Evolutionary conservation across 2,888 invertebrate genomes (phyloP), one percentile per base, ranked within the genome.

Genomic region (Lochmaea capreae): DNA sequence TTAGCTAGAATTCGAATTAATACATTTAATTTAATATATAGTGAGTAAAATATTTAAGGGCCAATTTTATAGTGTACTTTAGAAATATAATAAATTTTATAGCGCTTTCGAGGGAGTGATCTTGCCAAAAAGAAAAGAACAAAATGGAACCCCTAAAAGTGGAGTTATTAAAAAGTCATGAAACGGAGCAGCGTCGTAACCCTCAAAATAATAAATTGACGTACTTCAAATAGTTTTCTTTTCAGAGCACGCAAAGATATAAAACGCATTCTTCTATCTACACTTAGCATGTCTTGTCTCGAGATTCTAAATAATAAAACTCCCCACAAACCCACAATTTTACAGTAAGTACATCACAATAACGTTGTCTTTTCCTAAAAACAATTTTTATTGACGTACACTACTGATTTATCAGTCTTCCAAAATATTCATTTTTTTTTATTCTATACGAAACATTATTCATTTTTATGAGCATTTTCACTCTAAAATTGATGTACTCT

Each of bases 51-150:
- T 68, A 68, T 68, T 68, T 68, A 68, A 62, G 68, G 59, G 52
- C 49, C 18, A 46, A 68, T 68, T 68, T 68, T 68, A 68, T 68
- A 68, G 68, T 68, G 46, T 68, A 61, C 68, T 68, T 68, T 46
- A 52, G 26, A 61, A 68, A 68, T 68, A 62, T 68, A 61, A 68
- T 68, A 68, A 68, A 68, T 68, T 61, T 68, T 68, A 68, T 68
- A 26, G 43, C 26, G 61, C 52, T n/a, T 68, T 68, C 16, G 52
- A 68, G n/a, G n/a, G 58, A 67, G 68, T 61, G 46, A 68, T 68
- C 49, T 68, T 22, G 16, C 18, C 11, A 61, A 61, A 33, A 61
- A 61, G 68, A 61, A 59, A 68, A 43, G 61, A 61, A 68, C 68
- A 68, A 68, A 68, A 61, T 49, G 59, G 33, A 68, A 43, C 67